Evolutionary conservation across 2,888 invertebrate genomes (phyloP).

Genomic region (Cryptops parisi): DNA sequence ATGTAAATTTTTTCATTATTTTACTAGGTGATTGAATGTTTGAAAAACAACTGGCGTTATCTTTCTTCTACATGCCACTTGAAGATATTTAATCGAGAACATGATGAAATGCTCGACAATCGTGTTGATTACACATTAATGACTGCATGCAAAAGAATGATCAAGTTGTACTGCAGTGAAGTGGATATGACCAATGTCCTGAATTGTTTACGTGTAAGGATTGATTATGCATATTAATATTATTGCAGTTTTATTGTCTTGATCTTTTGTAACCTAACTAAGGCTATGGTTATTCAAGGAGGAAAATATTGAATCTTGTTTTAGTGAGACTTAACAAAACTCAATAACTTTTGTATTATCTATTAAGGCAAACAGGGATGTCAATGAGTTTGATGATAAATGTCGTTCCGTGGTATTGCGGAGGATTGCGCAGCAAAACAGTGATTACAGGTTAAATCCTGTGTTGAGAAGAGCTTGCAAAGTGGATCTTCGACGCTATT

Average conservation of each 20-base stretch:
- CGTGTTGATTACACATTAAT: slow-evolving; percentile 72
- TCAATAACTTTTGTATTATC: no score
- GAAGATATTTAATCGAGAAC: slow-evolving; percentile 68
- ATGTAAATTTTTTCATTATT: slow-evolving; percentile 16
- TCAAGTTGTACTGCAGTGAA: slow-evolving; percentile 65
- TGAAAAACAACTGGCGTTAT: slow-evolving; percentile 44
- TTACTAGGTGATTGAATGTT: slow-evolving; percentile 61
- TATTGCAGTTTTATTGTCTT: background rate
- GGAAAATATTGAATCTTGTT: background rate
- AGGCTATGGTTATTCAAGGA: no score
- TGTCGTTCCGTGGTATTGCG: slow-evolving; percentile 73
- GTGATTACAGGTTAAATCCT: slow-evolving; percentile 79
- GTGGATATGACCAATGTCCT: slow-evolving; percentile 49
- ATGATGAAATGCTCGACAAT: slow-evolving; percentile 72
- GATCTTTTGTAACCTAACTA: background rate
- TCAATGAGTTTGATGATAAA: slow-evolving; percentile 60
- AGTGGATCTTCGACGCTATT: slow-evolving; percentile 61
- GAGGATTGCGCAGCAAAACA: slow-evolving; percentile 76
- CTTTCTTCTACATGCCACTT: slow-evolving; percentile 56
- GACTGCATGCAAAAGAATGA: slow-evolving; percentile 70
- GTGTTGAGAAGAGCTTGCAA: slow-evolving; percentile 65
- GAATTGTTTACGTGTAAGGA: slow-evolving; percentile 56
- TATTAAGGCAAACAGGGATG: no score
- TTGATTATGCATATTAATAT: background rate
- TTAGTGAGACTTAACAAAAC: slow-evolving; percentile 41